Percentiles rank a stretch among this genome's conserved stretches.
These are phyloP conservation scores for Embidobia sp. DNA, from an alignment of 2,888 invertebrate species.

Conservation along the genomic window DNA sequence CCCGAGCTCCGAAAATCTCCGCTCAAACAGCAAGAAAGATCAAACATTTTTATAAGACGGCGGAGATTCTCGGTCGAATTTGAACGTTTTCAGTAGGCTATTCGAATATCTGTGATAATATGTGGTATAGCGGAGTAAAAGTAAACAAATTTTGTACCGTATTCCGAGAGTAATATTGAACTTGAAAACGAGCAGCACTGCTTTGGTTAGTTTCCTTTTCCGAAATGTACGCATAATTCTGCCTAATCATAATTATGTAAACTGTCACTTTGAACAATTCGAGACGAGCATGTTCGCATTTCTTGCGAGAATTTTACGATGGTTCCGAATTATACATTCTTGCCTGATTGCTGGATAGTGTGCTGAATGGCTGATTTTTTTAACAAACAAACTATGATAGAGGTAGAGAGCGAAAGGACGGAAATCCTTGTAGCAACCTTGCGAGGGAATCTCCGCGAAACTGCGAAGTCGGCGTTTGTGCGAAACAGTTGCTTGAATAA, in stretches of 20 bases:
- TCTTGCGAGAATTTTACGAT: constrained; percentile 61
- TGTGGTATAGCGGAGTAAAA: constrained; percentile 42
- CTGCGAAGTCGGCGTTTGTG: constrained; percentile 40
- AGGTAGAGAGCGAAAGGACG: constrained; percentile 55
- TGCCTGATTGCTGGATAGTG: constrained; percentile 63
- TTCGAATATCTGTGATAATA: constrained; percentile 62
- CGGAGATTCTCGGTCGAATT: constrained; percentile 41
- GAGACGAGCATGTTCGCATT: constrained; percentile 45
- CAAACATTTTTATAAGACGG: constrained; percentile 31
- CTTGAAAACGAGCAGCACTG: constrained; percentile 48
- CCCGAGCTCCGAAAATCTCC: constrained; percentile 40
- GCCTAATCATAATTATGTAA: constrained; percentile 50
- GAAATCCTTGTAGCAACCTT: constrained; percentile 59
- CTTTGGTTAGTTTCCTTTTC: constrained; percentile 43
- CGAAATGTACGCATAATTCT: constrained; percentile 47
- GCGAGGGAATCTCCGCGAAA: constrained; percentile 45
- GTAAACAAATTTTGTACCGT: constrained; percentile 37
- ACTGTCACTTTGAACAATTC: constrained; percentile 45
- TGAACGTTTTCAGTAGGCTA: constrained; percentile 40
- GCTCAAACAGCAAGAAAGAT: background rate
- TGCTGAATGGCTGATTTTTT: constrained; percentile 58
- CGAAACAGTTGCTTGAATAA: constrained; percentile 14
- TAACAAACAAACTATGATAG: constrained; percentile 45
- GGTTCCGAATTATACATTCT: constrained; percentile 64
- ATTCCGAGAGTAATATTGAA: constrained; percentile 22